Evolutionary conservation across 2,113 vertebrate species (phyloP).

Genomic region (Zapornia atra): DNA sequence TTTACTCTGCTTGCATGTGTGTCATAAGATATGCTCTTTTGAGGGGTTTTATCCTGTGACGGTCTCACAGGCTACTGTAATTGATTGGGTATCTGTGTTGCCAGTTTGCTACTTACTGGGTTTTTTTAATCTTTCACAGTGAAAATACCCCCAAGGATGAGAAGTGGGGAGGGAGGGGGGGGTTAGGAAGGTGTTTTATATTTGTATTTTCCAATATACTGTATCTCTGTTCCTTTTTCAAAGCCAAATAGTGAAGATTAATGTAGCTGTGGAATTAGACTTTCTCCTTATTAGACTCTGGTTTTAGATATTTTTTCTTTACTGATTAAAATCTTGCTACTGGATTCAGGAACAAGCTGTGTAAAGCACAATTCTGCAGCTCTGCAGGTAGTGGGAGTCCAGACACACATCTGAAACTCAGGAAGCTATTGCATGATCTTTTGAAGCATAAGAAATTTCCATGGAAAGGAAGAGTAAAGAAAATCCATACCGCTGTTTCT

Average conservation of each 20-base stretch:
- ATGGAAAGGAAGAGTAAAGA: not conserved
- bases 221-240: not conserved
- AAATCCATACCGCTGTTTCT: not conserved
- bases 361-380: not conserved
- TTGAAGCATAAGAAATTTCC: not conserved
- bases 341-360: not conserved
- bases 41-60: not conserved
- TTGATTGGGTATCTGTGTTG: not conserved
- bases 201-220: not conserved
- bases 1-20: not conserved
- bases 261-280: not conserved
- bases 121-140: not conserved
- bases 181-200: not conserved
- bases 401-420: not conserved
- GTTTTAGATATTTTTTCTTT: not conserved
- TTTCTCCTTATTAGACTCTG: not conserved
- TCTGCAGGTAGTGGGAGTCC: not conserved
- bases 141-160: not conserved
- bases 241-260: not conserved
- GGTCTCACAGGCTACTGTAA: not conserved
- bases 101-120: not conserved
- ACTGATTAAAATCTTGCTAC: not conserved
- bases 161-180: not conserved
- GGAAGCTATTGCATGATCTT: not conserved
- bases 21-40: accelerated